phyloP scores from a whole-genome alignment of 1,140 invertebrate species.

The Monomorium pharaonis region DNA sequence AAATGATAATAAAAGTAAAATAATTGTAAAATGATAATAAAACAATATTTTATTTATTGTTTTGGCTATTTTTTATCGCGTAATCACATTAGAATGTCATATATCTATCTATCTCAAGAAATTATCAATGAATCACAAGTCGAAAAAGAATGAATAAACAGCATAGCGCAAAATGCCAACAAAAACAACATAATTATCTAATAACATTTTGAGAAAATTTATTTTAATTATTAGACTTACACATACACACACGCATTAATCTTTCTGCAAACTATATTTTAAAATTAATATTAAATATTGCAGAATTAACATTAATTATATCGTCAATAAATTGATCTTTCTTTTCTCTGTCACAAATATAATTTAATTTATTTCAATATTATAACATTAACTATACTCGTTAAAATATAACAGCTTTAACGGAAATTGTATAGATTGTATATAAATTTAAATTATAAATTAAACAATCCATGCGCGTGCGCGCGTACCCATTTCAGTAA shows the following conservation, averaged over 20 bases:
- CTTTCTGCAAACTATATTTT: neutral
- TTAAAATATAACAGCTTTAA: slow-evolving; percentile 49
- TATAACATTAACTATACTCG: slow-evolving; percentile 28
- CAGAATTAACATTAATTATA: slow-evolving; percentile 15
- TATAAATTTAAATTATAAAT: slow-evolving; percentile 49
- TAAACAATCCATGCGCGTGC: too few species aligned
- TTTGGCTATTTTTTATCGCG: neutral
- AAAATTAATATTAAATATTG: slow-evolving; percentile 20
- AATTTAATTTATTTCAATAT: slow-evolving; percentile 45
- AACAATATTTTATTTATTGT: neutral
- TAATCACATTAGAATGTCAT: neutral
- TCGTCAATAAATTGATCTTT: slow-evolving; percentile 35
- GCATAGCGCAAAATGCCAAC: neutral
- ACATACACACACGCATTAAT: too few species aligned
- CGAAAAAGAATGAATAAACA: slow-evolving; percentile 3
- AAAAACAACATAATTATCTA: neutral
- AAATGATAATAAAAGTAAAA: neutral
- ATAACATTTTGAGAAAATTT: slow-evolving; percentile 26
- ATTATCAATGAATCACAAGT: neutral
- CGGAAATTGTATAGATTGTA: slow-evolving; percentile 20
- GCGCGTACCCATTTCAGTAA: slow-evolving; percentile 17
- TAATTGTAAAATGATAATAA: neutral
- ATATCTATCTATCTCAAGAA: neutral
- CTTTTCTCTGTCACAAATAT: slow-evolving; percentile 31
- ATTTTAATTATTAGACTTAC: slow-evolving; percentile 29